Conservation (phyloP, 2,888 invertebrate genomes). For the Macrosoma leucophasiata region DNA sequence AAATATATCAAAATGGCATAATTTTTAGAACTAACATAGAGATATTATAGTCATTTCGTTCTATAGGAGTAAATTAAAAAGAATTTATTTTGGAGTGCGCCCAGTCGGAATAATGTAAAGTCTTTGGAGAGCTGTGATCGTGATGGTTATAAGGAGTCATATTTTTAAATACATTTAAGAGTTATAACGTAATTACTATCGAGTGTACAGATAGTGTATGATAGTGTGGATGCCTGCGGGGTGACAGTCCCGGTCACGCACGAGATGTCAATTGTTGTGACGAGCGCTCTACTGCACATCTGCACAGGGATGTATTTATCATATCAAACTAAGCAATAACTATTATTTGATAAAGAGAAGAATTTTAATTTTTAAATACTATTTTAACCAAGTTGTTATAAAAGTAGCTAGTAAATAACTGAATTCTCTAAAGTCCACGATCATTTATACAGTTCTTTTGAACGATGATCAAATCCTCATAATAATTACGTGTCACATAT, state of each 20-base stretch:
- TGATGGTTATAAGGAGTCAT: slow-evolving; percentile 74
- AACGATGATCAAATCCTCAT: slow-evolving; percentile 55
- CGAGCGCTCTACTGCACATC: slow-evolving; percentile 31
- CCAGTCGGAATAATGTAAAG: slow-evolving; percentile 69
- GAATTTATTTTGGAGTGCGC: slow-evolving; percentile 72
- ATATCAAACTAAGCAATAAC: slow-evolving; percentile 75
- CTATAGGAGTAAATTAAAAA: slow-evolving; percentile 72
- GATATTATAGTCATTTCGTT: slow-evolving; percentile 74
- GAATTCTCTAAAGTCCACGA: slow-evolving; percentile 68
- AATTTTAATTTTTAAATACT: slow-evolving; percentile 65
- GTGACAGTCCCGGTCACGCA: slow-evolving; percentile 16
- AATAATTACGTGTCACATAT: slow-evolving; percentile 56
- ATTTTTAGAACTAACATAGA: slow-evolving; percentile 73
- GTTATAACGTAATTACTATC: slow-evolving; percentile 66
- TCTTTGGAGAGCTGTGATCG: slow-evolving; percentile 74
- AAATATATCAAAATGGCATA: slow-evolving; percentile 75
- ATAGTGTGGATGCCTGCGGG: slow-evolving; percentile 9
- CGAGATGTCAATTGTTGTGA: slow-evolving; percentile 13
- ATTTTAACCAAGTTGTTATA: slow-evolving; percentile 73
- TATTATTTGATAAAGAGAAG: slow-evolving; percentile 63
- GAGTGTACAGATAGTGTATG: slow-evolving; percentile 42
- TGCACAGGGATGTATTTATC: slow-evolving; percentile 56
- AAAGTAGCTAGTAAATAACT: slow-evolving; percentile 71
- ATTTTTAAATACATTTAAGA: slow-evolving; percentile 73
- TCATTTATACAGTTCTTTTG: slow-evolving; percentile 71